Percentiles rank a stretch among this genome's conserved stretches.
Conservation (phyloP, 2,888 invertebrate species). For the Metalampra italica region DNA sequence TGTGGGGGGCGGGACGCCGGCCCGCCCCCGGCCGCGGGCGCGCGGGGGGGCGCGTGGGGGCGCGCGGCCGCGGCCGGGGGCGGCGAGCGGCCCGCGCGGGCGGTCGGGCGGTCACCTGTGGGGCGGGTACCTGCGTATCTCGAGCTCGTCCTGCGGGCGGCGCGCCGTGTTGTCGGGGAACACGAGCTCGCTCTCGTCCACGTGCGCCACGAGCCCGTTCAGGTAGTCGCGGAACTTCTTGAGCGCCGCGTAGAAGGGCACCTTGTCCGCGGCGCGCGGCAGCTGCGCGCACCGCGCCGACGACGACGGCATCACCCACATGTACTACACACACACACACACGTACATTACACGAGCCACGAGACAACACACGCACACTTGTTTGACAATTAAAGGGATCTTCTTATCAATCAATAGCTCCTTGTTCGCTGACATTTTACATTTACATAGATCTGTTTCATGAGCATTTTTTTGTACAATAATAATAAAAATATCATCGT, state of each 20-base stretch:
- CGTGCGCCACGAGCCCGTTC: conserved; percentile 89
- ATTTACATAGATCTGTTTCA: no score
- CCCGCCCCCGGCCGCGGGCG: not conserved
- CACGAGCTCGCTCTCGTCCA: conserved; percentile 92
- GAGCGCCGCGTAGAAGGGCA: conserved; percentile 97
- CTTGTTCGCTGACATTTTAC: no score
- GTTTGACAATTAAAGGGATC: no score
- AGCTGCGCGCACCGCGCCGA: conserved; percentile 98
- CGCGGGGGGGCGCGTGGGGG: no score
- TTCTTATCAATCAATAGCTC: no score
- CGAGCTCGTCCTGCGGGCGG: conserved; percentile 74
- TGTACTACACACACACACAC: conserved; percentile 82
- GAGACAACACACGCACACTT: no score
- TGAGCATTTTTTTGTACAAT: no score
- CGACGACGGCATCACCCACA: conserved; percentile 99
- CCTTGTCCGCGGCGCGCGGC: conserved; percentile 98
- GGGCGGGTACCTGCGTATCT: conserved; percentile 61
- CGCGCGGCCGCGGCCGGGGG: not conserved
- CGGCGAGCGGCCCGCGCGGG: not conserved
- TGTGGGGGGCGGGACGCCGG: not conserved
- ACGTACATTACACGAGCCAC: not conserved
- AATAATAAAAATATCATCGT: no score
- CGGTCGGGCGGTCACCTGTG: not conserved
- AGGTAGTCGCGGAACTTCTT: conserved; percentile 97
- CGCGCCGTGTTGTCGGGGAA: conserved; percentile 80